These are phyloP conservation scores for Agonopterix arenella DNA, from an alignment of 2,888 invertebrate genomes.

Conservation along the genomic window DNA sequence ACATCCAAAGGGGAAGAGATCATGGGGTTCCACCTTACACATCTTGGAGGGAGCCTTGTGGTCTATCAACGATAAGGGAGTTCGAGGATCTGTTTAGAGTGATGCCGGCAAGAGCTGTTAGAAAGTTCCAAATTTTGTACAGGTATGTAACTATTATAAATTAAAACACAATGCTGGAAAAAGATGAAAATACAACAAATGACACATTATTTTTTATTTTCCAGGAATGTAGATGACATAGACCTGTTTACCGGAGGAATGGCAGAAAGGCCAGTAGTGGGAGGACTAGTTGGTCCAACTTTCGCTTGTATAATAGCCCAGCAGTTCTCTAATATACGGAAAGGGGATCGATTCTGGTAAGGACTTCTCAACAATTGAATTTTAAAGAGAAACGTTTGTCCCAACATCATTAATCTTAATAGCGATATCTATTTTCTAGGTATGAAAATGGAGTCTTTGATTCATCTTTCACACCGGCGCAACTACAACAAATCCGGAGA, in stretches of 20 bases:
- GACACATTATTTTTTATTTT: constrained; percentile 10
- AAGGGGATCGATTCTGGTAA: constrained; percentile 87
- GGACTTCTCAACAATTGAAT: constrained; percentile 2
- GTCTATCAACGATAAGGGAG: constrained; percentile 78
- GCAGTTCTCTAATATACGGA: constrained; percentile 86
- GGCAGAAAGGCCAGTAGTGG: constrained; percentile 86
- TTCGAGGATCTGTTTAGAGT: constrained; percentile 85
- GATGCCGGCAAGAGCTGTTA: constrained; percentile 79
- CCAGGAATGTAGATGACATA: constrained; percentile 85
- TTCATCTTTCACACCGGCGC: constrained; percentile 85
- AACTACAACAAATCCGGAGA: constrained; percentile 83
- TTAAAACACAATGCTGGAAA: too few species aligned
- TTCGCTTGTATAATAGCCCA: constrained; percentile 93
- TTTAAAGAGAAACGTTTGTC: too few species aligned
- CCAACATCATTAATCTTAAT: background rate
- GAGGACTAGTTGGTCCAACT: constrained; percentile 90
- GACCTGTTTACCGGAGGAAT: constrained; percentile 91
- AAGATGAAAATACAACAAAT: background rate
- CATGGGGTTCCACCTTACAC: constrained; percentile 91
- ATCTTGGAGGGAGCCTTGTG: constrained; percentile 87
- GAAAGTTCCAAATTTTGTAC: constrained; percentile 78
- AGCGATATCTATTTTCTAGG: constrained; percentile 37
- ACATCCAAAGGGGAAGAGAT: constrained; percentile 90
- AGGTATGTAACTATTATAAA: constrained; percentile 35
- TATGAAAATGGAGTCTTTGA: constrained; percentile 87